Evolutionary conservation across 2,888 invertebrate genomes (phyloP).

Genomic region (Phengaris arion): DNA sequence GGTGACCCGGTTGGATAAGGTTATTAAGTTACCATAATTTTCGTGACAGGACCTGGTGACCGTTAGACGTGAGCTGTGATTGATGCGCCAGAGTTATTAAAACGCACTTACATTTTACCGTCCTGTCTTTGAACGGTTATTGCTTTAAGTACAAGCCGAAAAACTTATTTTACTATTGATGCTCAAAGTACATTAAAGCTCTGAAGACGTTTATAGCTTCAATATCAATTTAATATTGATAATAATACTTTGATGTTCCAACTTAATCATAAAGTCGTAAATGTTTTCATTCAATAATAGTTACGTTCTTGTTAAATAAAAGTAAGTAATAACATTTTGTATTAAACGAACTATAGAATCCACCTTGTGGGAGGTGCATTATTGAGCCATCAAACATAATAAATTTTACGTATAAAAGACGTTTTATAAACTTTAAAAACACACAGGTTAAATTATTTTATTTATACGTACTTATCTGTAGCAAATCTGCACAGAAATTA

Average conservation of each 20-base stretch:
- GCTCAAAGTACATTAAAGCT: neutral
- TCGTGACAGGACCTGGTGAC: slow-evolving; percentile 40
- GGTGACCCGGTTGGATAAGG: slow-evolving; percentile 52
- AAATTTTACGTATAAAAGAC: no score
- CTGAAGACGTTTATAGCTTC: neutral
- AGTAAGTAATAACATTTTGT: no score
- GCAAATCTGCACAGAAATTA: neutral
- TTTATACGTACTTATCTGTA: neutral
- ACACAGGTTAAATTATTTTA: no score
- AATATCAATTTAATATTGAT: no score
- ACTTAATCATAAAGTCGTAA: no score
- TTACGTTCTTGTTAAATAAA: no score
- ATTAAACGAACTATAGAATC: no score
- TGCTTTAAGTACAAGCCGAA: neutral
- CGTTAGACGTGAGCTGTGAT: neutral
- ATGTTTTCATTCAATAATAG: no score
- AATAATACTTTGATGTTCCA: no score
- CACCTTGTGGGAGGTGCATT: no score
- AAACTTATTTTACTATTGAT: neutral
- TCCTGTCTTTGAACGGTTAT: neutral
- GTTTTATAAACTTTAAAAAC: neutral
- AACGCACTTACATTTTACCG: slow-evolving; percentile 11
- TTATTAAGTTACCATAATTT: slow-evolving; percentile 76
- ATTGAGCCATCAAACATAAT: no score
- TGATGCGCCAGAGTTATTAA: slow-evolving; percentile 7